phyloP scores from a whole-genome alignment of 2,888 invertebrate genomes.

The Melanotus villosus region DNA sequence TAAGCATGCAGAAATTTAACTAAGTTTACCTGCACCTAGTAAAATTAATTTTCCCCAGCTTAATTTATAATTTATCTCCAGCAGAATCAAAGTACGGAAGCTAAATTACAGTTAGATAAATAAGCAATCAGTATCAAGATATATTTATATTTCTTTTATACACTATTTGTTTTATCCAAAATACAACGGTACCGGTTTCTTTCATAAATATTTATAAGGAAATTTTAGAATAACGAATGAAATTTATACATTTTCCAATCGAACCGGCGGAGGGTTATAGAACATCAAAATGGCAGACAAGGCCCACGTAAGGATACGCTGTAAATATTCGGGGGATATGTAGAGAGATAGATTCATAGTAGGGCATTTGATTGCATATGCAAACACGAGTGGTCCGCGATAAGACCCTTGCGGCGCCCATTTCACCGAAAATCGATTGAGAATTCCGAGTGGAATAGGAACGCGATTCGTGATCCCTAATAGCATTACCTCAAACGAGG shows the following conservation, averaged over 20 bases:
- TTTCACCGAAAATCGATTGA: conserved; percentile 25
- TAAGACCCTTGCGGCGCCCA: conserved; percentile 27
- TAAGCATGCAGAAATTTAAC: too few species aligned
- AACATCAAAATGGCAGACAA: background rate
- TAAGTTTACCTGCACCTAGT: too few species aligned
- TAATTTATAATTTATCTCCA: too few species aligned
- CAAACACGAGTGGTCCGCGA: conserved; percentile 27
- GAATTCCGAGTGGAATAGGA: conserved; percentile 19
- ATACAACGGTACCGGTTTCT: too few species aligned
- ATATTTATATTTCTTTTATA: too few species aligned
- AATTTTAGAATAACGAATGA: background rate
- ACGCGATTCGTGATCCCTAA: conserved; percentile 39
- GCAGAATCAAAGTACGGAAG: too few species aligned
- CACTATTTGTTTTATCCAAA: too few species aligned
- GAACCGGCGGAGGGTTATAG: background rate
- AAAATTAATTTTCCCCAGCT: too few species aligned
- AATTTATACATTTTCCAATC: conserved; percentile 1
- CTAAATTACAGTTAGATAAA: too few species aligned
- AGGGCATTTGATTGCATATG: conserved; percentile 27
- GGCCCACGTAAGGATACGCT: background rate
- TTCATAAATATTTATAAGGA: background rate
- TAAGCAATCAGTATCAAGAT: too few species aligned
- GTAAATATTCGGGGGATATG: conserved; percentile 6
- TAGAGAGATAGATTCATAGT: conserved; percentile 11
- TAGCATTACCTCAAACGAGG: conserved; percentile 48